Evolutionary conservation across 2,797 vertebrate species (phyloP).

Genomic region (Heteromormyrus szaboi): DNA sequence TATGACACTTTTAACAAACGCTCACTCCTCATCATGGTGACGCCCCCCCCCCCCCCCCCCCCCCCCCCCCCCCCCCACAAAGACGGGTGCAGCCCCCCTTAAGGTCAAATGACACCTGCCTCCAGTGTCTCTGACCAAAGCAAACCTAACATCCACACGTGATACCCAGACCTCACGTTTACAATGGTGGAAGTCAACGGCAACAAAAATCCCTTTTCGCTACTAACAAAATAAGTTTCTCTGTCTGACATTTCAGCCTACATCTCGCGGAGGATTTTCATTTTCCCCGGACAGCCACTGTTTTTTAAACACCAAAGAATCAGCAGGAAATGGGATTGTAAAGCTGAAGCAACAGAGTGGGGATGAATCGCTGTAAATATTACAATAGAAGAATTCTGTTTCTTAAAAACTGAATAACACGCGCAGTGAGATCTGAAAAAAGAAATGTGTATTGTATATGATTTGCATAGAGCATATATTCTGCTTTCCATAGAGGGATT

Average conservation of each 20-base stretch:
- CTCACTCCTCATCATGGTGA: background rate
- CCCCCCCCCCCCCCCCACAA: background rate
- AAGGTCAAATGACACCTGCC: background rate
- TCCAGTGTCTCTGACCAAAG: background rate
- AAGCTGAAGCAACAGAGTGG: background rate
- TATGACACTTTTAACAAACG: background rate
- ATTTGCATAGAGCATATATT: conserved; percentile 30
- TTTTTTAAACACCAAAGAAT: background rate
- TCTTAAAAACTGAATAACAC: background rate
- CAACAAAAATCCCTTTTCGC: background rate
- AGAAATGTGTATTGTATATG: background rate
- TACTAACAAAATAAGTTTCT: background rate
- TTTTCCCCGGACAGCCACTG: background rate
- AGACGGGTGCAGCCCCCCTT: background rate
- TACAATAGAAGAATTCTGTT: background rate
- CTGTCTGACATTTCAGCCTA: background rate
- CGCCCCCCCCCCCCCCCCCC: background rate
- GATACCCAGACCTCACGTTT: background rate
- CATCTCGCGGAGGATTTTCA: background rate
- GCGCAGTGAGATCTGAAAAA: background rate
- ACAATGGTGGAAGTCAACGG: background rate
- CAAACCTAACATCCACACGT: background rate
- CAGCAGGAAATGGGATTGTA: background rate
- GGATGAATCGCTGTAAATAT: background rate
- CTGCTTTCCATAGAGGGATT: background rate